Percentiles rank a stretch among this genome's conserved stretches.
Conservation (phyloP, 1,140 invertebrate species). For the Leptinotarsa texana region DNA sequence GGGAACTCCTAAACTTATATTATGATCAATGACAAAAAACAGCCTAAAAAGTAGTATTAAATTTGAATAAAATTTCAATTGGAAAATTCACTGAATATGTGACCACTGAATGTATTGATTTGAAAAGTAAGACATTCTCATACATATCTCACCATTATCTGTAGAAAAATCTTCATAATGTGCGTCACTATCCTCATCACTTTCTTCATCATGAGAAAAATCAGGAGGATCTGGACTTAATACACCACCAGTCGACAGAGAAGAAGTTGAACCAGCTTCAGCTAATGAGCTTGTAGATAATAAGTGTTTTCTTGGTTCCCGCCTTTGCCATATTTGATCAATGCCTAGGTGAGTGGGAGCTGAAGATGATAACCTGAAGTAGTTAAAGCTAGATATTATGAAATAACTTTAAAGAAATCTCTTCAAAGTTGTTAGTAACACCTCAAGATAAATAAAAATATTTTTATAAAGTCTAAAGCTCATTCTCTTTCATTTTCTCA, state of each 20-base stretch:
- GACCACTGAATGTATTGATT: too few species aligned
- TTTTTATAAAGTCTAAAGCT: too few species aligned
- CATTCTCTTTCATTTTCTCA: too few species aligned
- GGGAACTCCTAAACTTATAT: too few species aligned
- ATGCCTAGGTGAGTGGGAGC: slow-evolving; percentile 81
- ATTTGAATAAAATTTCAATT: too few species aligned
- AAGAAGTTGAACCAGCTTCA: slow-evolving; percentile 86
- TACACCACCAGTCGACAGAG: slow-evolving; percentile 78
- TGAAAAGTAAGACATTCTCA: too few species aligned
- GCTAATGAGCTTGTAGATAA: slow-evolving; percentile 84
- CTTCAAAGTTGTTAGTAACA: too few species aligned
- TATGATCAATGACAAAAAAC: too few species aligned
- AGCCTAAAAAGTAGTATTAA: too few species aligned
- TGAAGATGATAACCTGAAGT: slow-evolving; percentile 76
- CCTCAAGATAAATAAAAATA: too few species aligned
- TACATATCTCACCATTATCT: slow-evolving; percentile 66
- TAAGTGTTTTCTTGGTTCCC: slow-evolving; percentile 83
- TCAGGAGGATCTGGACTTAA: slow-evolving; percentile 80
- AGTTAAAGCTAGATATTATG: neutral
- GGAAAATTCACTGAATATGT: too few species aligned
- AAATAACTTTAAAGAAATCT: too few species aligned
- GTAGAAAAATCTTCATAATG: slow-evolving; percentile 85
- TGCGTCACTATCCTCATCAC: slow-evolving; percentile 78
- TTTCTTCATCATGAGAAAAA: slow-evolving; percentile 78
- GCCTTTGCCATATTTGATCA: slow-evolving; percentile 80